Conservation (phyloP, 2,797 vertebrate genomes). For the Rhodeus uyekii region DNA sequence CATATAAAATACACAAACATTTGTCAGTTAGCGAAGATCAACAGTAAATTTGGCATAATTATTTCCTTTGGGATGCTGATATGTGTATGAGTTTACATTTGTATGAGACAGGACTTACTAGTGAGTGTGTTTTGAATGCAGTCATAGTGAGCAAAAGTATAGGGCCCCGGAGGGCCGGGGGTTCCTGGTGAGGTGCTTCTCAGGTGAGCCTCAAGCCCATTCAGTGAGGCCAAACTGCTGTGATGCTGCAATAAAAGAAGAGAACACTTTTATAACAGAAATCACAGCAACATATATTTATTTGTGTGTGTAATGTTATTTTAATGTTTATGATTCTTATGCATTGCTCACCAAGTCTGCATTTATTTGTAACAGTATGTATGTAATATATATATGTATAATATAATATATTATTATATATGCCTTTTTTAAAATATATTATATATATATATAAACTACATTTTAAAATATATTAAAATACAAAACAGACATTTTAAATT, state of each 20-base stretch:
- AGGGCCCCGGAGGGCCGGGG: constrained; percentile 64
- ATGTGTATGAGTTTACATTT: neutral
- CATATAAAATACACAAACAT: constrained; percentile 1
- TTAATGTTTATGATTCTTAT: too few relatives aligned
- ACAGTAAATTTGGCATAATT: neutral
- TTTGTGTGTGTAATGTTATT: neutral
- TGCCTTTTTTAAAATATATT: too few relatives aligned
- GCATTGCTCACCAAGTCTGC: too few relatives aligned
- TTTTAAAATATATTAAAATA: too few relatives aligned
- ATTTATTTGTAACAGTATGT: too few relatives aligned
- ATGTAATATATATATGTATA: too few relatives aligned
- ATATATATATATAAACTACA: too few relatives aligned
- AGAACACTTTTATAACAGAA: neutral
- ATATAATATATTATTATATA: too few relatives aligned
- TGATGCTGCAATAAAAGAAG: constrained; percentile 79
- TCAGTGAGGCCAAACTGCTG: constrained; percentile 93
- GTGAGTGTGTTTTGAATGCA: constrained; percentile 85
- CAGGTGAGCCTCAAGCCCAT: constrained; percentile 94
- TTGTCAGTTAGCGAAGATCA: neutral
- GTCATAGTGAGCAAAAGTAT: constrained; percentile 89
- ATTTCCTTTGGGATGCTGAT: neutral
- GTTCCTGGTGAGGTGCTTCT: constrained; percentile 66
- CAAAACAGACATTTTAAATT: too few relatives aligned
- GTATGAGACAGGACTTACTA: constrained; percentile 68
- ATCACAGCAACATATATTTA: neutral